Conservation (phyloP, 2,797 vertebrate species). For the Cryptoblepharus egeriae region DNA sequence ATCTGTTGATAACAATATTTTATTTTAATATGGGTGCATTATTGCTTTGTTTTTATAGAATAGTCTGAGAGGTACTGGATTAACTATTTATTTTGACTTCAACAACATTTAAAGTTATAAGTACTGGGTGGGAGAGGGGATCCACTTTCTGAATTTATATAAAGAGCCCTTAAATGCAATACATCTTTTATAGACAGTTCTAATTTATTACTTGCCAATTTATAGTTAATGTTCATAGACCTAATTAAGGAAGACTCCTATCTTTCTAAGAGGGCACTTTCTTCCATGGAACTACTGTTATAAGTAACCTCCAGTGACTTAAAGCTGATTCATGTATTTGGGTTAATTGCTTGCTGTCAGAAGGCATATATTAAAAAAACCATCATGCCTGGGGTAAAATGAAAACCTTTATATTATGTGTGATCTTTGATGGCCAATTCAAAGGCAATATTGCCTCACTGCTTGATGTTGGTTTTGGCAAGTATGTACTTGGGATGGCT, state of each 20-base stretch:
- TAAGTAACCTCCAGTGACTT: background rate
- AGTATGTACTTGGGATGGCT: background rate
- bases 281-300: background rate
- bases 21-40: background rate
- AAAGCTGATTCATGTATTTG: background rate
- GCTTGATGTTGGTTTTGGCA: background rate
- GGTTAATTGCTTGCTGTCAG: background rate
- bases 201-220: slow-evolving; percentile 34
- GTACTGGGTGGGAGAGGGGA: slow-evolving; percentile 27
- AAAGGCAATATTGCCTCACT: background rate
- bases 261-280: background rate
- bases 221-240: slow-evolving; percentile 8
- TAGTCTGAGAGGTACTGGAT: background rate
- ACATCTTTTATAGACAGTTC: slow-evolving; percentile 34
- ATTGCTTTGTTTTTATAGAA: background rate
- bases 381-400: background rate
- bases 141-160: background rate
- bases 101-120: slow-evolving; percentile 26
- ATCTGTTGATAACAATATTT: background rate
- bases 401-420: background rate
- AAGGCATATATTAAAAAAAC: background rate
- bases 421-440: background rate
- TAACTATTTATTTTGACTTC: background rate
- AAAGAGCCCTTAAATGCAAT: slow-evolving; percentile 57
- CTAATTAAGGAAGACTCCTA: background rate